phyloP scores from a whole-genome alignment of 2,888 invertebrate genomes.

The Cephus nigrinus region DNA sequence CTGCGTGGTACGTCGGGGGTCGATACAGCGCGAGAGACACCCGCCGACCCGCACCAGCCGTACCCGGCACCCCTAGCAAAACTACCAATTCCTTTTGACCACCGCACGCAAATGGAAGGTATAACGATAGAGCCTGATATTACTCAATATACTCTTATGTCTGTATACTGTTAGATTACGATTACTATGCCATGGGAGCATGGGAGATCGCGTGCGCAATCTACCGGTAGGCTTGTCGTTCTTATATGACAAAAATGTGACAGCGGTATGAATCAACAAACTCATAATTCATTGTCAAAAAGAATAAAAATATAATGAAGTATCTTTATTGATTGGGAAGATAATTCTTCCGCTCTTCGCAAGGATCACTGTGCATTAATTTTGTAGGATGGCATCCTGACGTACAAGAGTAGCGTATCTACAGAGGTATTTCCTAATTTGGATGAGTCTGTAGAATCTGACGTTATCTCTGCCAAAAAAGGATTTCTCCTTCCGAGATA shows the following conservation, averaged over 20 bases:
- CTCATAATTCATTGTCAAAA: not conserved
- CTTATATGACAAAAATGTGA: not conserved
- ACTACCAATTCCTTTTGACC: not conserved
- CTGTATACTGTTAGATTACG: not conserved
- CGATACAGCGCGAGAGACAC: slow-evolving; percentile 42
- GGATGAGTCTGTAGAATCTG: not conserved
- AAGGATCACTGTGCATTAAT: not conserved
- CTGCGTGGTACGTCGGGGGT: slow-evolving; percentile 46
- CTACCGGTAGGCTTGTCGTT: not conserved
- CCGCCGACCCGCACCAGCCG: slow-evolving; percentile 25
- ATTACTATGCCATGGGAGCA: not conserved
- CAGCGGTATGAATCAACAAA: not conserved
- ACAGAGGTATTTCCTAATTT: not conserved
- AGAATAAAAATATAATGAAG: not conserved
- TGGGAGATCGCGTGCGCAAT: not conserved
- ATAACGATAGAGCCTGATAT: not conserved
- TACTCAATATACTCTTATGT: not conserved
- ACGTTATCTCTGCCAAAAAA: not conserved
- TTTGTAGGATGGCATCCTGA: not conserved
- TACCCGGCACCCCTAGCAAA: slow-evolving; percentile 14
- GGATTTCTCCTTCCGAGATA: not conserved
- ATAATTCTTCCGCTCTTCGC: not conserved
- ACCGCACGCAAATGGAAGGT: not conserved
- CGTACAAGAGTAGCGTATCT: not conserved
- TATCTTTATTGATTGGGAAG: not conserved